These are phyloP conservation scores for Hyppa rectilinea DNA, from an alignment of 2,888 invertebrate genomes.

Conservation along the genomic window DNA sequence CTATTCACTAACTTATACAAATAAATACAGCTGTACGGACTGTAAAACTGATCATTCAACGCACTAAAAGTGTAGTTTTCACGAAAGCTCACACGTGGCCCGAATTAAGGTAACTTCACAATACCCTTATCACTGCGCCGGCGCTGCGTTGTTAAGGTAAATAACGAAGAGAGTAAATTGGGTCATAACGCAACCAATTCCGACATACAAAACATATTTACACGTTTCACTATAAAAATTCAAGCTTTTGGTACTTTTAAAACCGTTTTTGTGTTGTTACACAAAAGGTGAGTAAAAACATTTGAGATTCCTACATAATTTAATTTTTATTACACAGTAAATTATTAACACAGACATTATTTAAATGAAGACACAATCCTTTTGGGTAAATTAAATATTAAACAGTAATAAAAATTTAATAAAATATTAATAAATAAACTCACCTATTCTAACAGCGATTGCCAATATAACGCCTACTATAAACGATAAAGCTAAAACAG, in stretches of 20 bases:
- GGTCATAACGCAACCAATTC: constrained; percentile 65
- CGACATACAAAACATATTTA: constrained; percentile 39
- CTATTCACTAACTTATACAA: background rate
- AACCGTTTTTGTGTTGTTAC: constrained; percentile 16
- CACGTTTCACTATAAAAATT: constrained; percentile 21
- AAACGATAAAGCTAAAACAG: constrained; percentile 30
- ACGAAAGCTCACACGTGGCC: constrained; percentile 52
- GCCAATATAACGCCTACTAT: constrained; percentile 43
- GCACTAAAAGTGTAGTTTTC: constrained; percentile 33
- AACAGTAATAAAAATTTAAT: constrained; percentile 52
- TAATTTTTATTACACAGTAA: constrained; percentile 51
- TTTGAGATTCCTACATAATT: constrained; percentile 45
- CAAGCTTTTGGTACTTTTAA: constrained; percentile 9
- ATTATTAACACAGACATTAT: constrained; percentile 39
- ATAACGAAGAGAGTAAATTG: constrained; percentile 68
- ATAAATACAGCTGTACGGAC: constrained; percentile 11
- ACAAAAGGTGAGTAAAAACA: constrained; percentile 8
- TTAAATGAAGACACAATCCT: constrained; percentile 43
- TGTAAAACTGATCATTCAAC: constrained; percentile 17
- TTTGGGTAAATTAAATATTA: constrained; percentile 41
- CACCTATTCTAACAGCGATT: constrained; percentile 53
- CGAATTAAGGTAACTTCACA: constrained; percentile 55
- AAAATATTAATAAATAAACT: constrained; percentile 58
- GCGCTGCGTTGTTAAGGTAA: constrained; percentile 69
- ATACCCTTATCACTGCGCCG: constrained; percentile 66